Base-by-base conservation (phyloP, 1,140 invertebrate species). In the Xylocopa sonorina region DNA sequence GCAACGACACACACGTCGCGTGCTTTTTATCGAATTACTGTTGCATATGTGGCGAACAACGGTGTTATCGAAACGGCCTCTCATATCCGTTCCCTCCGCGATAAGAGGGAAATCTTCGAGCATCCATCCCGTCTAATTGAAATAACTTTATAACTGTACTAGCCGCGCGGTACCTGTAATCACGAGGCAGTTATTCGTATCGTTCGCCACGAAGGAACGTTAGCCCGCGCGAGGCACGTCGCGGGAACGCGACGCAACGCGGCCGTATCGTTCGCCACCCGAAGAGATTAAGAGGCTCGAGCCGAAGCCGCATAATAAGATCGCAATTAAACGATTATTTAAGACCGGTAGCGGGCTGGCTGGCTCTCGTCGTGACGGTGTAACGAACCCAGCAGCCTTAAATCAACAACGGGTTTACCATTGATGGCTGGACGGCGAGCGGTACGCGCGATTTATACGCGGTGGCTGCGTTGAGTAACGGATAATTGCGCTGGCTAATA, bases 401-500 rank as follows among this genome's bases (percentile, higher is more conserved):
- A 84, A 78, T 78, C 82, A 81, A 81, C 82, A 64, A 74, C 48
- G 57, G 51, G 41, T 51, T 80, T 53, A 27, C 34, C 24, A 46
- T 32, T 50, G 62, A 62, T 41, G 32, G n/a, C 63, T 24, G 38
- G 21, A 74, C 68, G 57, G 43, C 69, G 75, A 76, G 69, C 57
- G 80, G 71, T 66, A 83, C 53, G 67, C 73, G 48, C 46, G 78
- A 74, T 86, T 82, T 69, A 78, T 66, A 69, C 69, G 58, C 62
- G 66, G 27, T 72, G 74, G 50, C 32, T 53, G 60, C 81, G 83
- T 88, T 86, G 82, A 83, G 82, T 75, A 87, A 88, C 78, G 71
- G 83, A 89, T 89, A 90, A 90, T 89, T 88, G 84, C 88, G 76
- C 81, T 71, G 87, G 82, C 84, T 87, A 85, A 86, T 89, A 88